phyloP scores from a whole-genome alignment of 1,140 invertebrate genomes.

The Magallana angulata region DNA sequence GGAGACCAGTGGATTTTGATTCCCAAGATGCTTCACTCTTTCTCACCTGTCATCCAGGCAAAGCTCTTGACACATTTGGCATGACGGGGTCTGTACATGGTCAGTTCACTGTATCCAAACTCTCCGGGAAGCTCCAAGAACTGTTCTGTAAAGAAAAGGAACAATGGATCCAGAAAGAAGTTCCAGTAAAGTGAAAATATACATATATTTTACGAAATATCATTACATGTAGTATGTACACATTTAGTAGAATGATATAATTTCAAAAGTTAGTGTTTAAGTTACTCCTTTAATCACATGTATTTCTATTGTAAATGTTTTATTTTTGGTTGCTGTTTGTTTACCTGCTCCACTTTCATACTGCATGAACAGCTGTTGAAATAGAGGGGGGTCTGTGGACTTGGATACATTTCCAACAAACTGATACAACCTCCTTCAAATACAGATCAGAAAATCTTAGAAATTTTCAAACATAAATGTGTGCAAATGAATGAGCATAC shows the following conservation, averaged over 20 bases:
- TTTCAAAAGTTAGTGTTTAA: too few relatives aligned
- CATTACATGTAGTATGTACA: too few relatives aligned
- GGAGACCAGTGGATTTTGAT: too few relatives aligned
- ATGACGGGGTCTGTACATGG: constrained; percentile 87
- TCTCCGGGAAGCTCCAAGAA: constrained; percentile 88
- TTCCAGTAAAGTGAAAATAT: too few relatives aligned
- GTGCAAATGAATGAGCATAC: too few relatives aligned
- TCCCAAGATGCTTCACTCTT: neutral
- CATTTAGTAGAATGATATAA: too few relatives aligned
- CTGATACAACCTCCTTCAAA: constrained; percentile 87
- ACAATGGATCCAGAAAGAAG: too few relatives aligned
- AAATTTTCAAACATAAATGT: too few relatives aligned
- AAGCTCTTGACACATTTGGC: constrained; percentile 87
- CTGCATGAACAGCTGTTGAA: constrained; percentile 89
- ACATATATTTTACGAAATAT: too few relatives aligned
- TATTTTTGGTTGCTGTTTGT: neutral
- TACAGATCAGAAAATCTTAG: neutral
- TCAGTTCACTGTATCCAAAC: constrained; percentile 88
- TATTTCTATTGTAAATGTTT: too few relatives aligned
- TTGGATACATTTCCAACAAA: constrained; percentile 88
- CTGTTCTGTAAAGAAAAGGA: constrained; percentile 77
- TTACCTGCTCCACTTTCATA: constrained; percentile 88
- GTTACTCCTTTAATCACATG: too few relatives aligned
- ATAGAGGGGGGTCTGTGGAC: constrained; percentile 88
- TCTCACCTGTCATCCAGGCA: constrained; percentile 89